Evolutionary conservation across 1,140 invertebrate species (phyloP).

Genomic region (Pogonomyrmex californicus): DNA sequence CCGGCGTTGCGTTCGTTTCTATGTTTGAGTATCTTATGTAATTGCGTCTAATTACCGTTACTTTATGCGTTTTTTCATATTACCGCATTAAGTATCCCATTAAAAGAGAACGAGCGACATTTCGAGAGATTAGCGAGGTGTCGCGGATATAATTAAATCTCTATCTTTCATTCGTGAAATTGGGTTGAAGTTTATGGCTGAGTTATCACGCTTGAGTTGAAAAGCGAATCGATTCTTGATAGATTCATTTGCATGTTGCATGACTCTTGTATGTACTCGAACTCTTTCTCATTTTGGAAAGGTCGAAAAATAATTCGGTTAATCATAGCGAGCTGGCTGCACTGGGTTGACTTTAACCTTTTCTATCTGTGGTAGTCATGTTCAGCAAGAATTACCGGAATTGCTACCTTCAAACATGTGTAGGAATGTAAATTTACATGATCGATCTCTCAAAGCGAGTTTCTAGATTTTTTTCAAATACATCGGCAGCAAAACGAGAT

Average conservation of each 20-base stretch:
- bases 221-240: not conserved
- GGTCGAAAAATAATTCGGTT: constrained; percentile 17
- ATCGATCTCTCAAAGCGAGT: not conserved
- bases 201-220: not conserved
- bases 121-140: not conserved
- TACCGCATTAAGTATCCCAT: not conserved
- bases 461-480: not conserved
- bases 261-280: not conserved
- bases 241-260: not conserved
- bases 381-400: not conserved
- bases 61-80: constrained; percentile 22
- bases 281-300: constrained; percentile 25
- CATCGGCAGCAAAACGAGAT: too few relatives aligned
- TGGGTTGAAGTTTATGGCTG: not conserved
- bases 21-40: constrained; percentile 56
- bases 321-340: not conserved
- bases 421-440: constrained; percentile 7
- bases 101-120: not conserved
- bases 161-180: not conserved
- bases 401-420: not conserved
- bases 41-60: constrained; percentile 55
- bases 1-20: constrained; percentile 30
- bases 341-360: constrained; percentile 25
- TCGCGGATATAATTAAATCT: not conserved
- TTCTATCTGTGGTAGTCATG: not conserved